Base-by-base conservation (phyloP, 2,888 invertebrate genomes). In the Drosophila setosimentum region DNA sequence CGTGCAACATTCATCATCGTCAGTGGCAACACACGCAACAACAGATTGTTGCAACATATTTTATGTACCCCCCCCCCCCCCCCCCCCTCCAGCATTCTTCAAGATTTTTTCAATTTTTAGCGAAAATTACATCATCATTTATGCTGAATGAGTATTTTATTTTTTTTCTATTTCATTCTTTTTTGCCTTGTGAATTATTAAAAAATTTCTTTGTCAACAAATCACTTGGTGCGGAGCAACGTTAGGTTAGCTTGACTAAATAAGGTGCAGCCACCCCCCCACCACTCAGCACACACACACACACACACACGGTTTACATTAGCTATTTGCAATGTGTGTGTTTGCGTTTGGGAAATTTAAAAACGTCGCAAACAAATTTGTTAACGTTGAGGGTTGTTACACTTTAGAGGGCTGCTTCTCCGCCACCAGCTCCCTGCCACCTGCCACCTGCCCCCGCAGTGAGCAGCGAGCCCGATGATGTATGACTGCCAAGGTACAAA, bases 141-240 rank as follows among this genome's bases (percentile, higher is more conserved):
- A 91, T 91, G 84, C 87, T 77, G 87, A 85, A 89, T 87, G 89
- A 81, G 75, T 79, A 76, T 83, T 58, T 66, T n/a, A n/a, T n/a
- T 49, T 51, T 45, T 57, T 21, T 58, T 6, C 24, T 59, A 48
- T 59, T 45, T 45, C 7, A 8, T 21, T 45, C 1, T 21, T 33
- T 27, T 76, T 80, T 64, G 59, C 76, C 68, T 66, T 81, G 78
- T 90, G 85, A 91, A 87, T 89, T 90, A 90, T 90, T 91, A 85
- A 85, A 90, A 90, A 90, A 90, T 91, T 85, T 91, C 82, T 83
- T 90, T 91, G 90, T 90, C 91, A 91, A 91, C 91, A 91, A 91
- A 91, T 91, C 91, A 91, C 86, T 90, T 89, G 68, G 82, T 65
- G 64, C 59, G 67, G 60, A 57, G 65, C 63, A 63, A 27, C 45